Conservation (phyloP, 2,888 invertebrate species). For the Ophion obscuratus region DNA sequence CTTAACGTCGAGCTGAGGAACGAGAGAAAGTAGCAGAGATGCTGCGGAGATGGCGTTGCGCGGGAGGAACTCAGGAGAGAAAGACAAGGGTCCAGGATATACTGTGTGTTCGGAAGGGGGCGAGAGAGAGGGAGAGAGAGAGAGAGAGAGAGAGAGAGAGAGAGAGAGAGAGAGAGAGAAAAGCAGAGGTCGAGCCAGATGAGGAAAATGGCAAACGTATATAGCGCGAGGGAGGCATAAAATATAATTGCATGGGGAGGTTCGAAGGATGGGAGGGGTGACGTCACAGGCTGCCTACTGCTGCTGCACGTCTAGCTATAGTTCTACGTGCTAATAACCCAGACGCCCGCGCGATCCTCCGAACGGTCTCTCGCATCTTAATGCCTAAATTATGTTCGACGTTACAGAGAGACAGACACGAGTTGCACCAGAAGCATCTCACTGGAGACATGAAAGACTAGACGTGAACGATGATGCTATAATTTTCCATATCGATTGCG, state of each 20-base stretch:
- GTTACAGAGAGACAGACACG: constrained; percentile 79
- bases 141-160: constrained; percentile 62
- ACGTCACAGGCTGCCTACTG: constrained; percentile 78
- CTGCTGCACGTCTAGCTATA: constrained; percentile 70
- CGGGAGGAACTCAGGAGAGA: constrained; percentile 60
- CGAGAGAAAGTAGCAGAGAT: constrained; percentile 25
- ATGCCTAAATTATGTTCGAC: constrained; percentile 83
- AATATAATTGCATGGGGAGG: constrained; percentile 84
- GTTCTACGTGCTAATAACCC: constrained; percentile 78
- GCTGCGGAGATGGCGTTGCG: constrained; percentile 7
- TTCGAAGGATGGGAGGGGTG: constrained; percentile 77
- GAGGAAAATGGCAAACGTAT: constrained; percentile 61
- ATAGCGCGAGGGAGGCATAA: constrained; percentile 80
- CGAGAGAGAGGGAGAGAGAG: constrained; percentile 48
- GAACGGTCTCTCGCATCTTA: constrained; percentile 80
- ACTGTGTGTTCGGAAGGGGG: constrained; percentile 15
- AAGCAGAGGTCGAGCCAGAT: constrained; percentile 59
- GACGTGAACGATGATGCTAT: constrained; percentile 13
- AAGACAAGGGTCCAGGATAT: constrained; percentile 64
- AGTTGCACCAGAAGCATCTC: constrained; percentile 57
- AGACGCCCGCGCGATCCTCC: constrained; percentile 70
- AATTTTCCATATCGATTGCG: constrained; percentile 42
- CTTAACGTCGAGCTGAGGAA: constrained; percentile 76
- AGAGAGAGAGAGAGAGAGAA: constrained; percentile 61
- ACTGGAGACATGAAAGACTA: constrained; percentile 28